phyloP scores from a whole-genome alignment of 2,113 vertebrate genomes.

The Calidris pugnax region DNA sequence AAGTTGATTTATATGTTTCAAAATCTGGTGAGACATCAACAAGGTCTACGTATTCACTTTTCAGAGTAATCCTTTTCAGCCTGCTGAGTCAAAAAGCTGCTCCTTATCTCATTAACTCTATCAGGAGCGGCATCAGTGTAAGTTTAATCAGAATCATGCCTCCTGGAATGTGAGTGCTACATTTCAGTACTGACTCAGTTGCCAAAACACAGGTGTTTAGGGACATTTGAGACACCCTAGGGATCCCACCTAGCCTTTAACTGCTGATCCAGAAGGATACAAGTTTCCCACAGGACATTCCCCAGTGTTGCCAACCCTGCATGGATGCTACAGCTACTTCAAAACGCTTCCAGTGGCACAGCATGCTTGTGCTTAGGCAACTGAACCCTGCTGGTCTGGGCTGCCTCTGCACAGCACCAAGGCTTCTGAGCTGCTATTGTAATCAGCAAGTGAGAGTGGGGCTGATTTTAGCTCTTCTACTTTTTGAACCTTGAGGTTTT shows the following conservation, averaged over 20 bases:
- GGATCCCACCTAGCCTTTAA: background rate
- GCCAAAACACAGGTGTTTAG: background rate
- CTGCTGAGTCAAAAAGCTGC: background rate
- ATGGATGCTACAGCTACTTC: background rate
- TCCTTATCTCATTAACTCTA: slow-evolving; percentile 2
- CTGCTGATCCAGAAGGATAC: background rate
- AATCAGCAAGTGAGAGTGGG: background rate
- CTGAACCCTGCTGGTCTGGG: background rate
- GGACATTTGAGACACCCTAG: background rate
- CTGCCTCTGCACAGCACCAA: background rate
- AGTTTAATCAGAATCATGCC: background rate
- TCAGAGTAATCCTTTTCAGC: background rate
- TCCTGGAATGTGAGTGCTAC: background rate
- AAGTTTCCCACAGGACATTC: background rate
- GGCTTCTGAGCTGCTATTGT: background rate
- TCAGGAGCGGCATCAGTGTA: background rate
- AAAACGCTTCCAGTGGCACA: background rate
- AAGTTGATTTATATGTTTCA: background rate
- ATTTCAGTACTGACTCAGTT: background rate
- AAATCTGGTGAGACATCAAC: background rate
- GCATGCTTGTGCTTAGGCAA: background rate
- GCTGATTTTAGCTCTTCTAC: background rate
- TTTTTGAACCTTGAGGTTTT: background rate
- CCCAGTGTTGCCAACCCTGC: background rate
- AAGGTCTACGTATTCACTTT: background rate